Evolutionary conservation across 2,113 vertebrate genomes (phyloP).

Genomic region (Amazona vittata): DNA sequence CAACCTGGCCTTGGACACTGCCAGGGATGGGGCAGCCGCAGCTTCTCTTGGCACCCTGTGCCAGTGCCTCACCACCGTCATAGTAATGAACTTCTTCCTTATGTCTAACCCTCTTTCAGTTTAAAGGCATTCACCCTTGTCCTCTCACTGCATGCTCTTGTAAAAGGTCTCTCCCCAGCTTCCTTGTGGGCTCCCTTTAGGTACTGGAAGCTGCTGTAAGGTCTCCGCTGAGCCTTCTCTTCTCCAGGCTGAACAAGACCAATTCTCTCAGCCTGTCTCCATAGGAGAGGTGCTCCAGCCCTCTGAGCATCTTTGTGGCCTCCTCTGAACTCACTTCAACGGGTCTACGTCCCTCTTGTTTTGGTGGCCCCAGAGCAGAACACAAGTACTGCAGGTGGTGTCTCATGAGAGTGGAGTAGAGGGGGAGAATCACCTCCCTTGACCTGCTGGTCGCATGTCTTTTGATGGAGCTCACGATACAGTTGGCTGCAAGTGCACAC

Average conservation of each 20-base stretch:
- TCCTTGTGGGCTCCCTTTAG: neutral
- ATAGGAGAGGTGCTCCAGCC: neutral
- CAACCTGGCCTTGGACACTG: neutral
- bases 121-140: neutral
- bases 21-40: neutral
- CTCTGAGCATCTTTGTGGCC: neutral
- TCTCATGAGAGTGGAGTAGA: neutral
- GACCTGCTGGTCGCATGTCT: neutral
- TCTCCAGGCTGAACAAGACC: neutral
- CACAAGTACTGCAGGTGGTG: neutral
- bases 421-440: neutral
- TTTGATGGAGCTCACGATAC: neutral
- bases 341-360: neutral
- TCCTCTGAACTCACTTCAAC: neutral
- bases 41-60: neutral
- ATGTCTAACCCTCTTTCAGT: neutral
- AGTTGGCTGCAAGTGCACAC: neutral
- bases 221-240: neutral
- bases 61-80: neutral
- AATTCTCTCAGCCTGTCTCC: neutral
- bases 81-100: neutral
- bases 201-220: neutral
- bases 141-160: neutral
- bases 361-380: neutral
- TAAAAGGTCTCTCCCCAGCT: neutral